A percentile compares a stretch with the other conserved stretches of the same genome.
These are phyloP conservation scores for Rhagophthalmus giganteus DNA, from an alignment of 2,888 invertebrate species.

Conservation along the genomic window DNA sequence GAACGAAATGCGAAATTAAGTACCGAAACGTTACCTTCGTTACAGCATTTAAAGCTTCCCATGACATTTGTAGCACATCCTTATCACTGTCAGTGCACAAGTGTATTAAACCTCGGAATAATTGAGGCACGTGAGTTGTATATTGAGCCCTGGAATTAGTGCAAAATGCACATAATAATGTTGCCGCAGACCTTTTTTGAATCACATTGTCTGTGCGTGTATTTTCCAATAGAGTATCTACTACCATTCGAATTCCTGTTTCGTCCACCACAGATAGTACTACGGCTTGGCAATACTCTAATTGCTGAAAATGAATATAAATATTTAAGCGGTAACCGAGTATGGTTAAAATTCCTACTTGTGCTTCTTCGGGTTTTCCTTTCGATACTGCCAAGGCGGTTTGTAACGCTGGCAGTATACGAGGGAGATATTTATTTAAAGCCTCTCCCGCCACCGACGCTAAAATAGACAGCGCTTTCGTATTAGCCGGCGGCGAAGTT, in stretches of 20 bases:
- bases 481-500: conserved; percentile 86
- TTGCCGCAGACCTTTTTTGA: conserved; percentile 79
- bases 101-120: conserved; percentile 83
- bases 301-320: conserved; percentile 69
- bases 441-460: conserved; percentile 95
- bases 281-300: conserved; percentile 91
- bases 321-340: too few species aligned
- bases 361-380: conserved; percentile 64
- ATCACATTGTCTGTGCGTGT: conserved; percentile 66
- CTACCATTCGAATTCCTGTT: conserved; percentile 81
- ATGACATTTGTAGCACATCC: conserved; percentile 80
- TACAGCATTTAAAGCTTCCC: conserved; percentile 90
- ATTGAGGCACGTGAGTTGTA: conserved; percentile 82
- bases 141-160: conserved; percentile 87
- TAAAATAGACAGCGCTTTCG: conserved; percentile 89
- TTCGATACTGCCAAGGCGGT: conserved; percentile 72
- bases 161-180: conserved; percentile 88
- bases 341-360: conserved; percentile 41
- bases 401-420: conserved; percentile 90
- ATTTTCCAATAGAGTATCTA: conserved; percentile 82
- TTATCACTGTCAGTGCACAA: conserved; percentile 81
- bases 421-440: conserved; percentile 84
- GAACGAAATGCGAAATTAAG: neutral
- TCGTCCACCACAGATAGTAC: conserved; percentile 89
- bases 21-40: conserved; percentile 63